Percentiles rank a stretch among this genome's conserved stretches.
Evolutionary conservation across 2,888 invertebrate genomes (phyloP).

Genomic region (Ophonus ardosiacus): DNA sequence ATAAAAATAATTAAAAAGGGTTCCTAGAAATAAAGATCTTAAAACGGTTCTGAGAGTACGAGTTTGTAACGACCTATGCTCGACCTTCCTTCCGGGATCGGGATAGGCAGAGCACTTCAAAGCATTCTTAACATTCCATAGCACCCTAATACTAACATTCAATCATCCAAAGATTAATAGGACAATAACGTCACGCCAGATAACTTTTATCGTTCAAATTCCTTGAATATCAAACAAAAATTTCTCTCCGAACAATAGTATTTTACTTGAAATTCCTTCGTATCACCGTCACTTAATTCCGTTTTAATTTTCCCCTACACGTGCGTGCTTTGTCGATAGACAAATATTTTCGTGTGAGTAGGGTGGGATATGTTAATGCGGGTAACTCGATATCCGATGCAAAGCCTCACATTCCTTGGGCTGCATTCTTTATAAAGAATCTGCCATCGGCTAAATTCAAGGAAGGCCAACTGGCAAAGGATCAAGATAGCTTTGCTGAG

Average conservation of each 20-base stretch:
- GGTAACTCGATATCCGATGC: constrained; percentile 39
- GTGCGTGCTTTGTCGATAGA: not conserved
- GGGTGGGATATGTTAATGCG: not conserved
- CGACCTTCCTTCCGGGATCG: constrained; percentile 54
- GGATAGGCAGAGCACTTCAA: constrained; percentile 12
- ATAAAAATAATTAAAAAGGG: no score
- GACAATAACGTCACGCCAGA: constrained; percentile 21
- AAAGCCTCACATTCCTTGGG: constrained; percentile 34
- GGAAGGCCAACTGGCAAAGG: constrained; percentile 54
- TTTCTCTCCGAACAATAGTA: not conserved
- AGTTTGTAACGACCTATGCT: not conserved
- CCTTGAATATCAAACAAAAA: constrained; percentile 17
- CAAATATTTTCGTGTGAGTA: not conserved
- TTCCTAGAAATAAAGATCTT: no score
- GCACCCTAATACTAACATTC: not conserved
- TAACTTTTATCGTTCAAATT: constrained; percentile 22
- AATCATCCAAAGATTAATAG: constrained; percentile 35
- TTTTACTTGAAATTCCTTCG: not conserved
- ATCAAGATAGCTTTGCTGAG: constrained; percentile 41
- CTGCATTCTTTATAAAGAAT: constrained; percentile 58
- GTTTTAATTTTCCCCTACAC: not conserved
- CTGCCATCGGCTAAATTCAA: constrained; percentile 54
- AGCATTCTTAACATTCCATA: constrained; percentile 41
- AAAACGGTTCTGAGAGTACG: no score
- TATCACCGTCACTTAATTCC: not conserved